phyloP scores from a whole-genome alignment of 2,888 invertebrate species.

The Halictus ligatus region DNA sequence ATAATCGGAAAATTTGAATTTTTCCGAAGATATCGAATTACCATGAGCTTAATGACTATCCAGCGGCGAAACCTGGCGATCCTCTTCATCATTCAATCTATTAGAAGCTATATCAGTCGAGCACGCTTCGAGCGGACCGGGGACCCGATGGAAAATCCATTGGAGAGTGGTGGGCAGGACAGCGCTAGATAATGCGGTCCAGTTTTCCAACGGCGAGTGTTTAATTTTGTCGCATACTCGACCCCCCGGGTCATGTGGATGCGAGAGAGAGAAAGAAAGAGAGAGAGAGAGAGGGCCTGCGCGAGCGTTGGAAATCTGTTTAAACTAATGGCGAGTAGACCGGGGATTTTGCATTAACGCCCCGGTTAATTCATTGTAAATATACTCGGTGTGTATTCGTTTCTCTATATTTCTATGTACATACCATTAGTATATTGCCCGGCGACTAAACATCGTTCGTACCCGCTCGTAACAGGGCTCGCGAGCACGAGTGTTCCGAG shows the following conservation, averaged over 20 bases:
- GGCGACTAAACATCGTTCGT: constrained; percentile 74
- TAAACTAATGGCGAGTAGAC: constrained; percentile 76
- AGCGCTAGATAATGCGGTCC: constrained; percentile 62
- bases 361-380: constrained; percentile 79
- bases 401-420: constrained; percentile 79
- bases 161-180: constrained; percentile 13
- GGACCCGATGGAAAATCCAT: constrained; percentile 21
- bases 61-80: not conserved
- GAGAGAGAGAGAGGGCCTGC: constrained; percentile 5
- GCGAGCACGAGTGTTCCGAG: constrained; percentile 14
- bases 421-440: constrained; percentile 78
- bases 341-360: constrained; percentile 78
- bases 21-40: not conserved
- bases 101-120: not conserved
- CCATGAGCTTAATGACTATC: constrained; percentile 5
- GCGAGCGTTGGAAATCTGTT: constrained; percentile 73
- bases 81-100: constrained; percentile 19
- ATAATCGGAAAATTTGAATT: not conserved
- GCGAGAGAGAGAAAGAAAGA: constrained; percentile 27
- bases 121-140: not conserved
- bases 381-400: constrained; percentile 78
- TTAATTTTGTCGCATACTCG: constrained; percentile 67
- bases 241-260: constrained; percentile 61
- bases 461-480: constrained; percentile 55
- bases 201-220: constrained; percentile 68